Conservation (phyloP, 2,888 invertebrate genomes). For the Brenthis daphne region DNA sequence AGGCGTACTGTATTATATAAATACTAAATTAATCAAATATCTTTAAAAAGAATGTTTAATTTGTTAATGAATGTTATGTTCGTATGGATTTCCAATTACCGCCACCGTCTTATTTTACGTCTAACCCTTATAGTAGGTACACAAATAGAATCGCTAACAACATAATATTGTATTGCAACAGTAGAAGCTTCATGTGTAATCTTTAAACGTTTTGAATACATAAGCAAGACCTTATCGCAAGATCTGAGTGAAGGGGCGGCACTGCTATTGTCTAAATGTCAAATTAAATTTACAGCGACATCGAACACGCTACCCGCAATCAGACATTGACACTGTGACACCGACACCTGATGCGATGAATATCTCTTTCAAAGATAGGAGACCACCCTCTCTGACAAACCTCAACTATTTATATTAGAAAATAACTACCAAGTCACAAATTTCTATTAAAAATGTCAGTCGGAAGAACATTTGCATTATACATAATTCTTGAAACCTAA, state of each 20-base stretch:
- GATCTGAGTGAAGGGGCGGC: conserved; percentile 57
- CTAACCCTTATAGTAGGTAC: too few relatives aligned
- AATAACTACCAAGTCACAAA: too few relatives aligned
- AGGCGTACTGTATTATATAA: too few relatives aligned
- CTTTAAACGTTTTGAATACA: conserved; percentile 28
- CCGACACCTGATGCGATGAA: conserved; percentile 54
- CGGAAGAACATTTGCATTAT: conserved; percentile 13
- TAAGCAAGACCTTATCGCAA: conserved; percentile 49
- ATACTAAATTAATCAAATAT: too few relatives aligned
- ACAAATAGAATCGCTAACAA: conserved; percentile 1
- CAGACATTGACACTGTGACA: conserved; percentile 62
- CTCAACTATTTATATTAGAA: too few relatives aligned
- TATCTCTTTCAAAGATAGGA: conserved; percentile 68
- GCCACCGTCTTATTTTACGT: too few relatives aligned
- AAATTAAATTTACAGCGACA: conserved; percentile 71
- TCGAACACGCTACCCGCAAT: conserved; percentile 48
- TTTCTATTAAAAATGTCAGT: too few relatives aligned
- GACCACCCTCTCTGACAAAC: conserved; percentile 2
- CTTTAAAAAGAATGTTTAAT: too few relatives aligned
- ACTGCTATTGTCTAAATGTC: conserved; percentile 70
- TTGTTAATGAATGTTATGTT: too few relatives aligned
- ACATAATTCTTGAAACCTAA: background rate
- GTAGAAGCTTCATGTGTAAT: conserved; percentile 53
- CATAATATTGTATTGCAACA: conserved; percentile 36
- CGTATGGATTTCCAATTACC: too few relatives aligned